Evolutionary conservation across 2,797 vertebrate species (phyloP).

Genomic region (Sebastes alutus): DNA sequence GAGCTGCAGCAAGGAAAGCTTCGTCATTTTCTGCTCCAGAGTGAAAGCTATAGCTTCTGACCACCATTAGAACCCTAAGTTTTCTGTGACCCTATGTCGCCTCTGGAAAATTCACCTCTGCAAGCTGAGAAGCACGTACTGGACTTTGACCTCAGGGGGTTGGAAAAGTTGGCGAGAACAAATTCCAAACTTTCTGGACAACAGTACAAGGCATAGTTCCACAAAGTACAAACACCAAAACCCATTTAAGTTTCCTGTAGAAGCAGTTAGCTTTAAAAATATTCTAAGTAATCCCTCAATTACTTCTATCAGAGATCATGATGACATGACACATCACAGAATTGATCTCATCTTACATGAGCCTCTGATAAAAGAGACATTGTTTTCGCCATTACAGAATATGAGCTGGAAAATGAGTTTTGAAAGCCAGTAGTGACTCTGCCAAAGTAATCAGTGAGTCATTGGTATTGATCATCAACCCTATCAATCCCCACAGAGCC

Average conservation of each 20-base stretch:
- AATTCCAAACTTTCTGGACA: constrained; percentile 50
- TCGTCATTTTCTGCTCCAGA: constrained; percentile 46
- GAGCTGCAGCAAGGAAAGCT: constrained; percentile 46
- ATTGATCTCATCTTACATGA: neutral
- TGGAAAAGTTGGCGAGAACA: constrained; percentile 53
- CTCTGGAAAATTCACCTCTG: constrained; percentile 55
- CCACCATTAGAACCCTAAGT: constrained; percentile 50
- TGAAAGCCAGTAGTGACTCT: constrained; percentile 19
- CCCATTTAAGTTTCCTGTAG: neutral
- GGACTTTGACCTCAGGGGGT: constrained; percentile 53
- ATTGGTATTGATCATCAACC: constrained; percentile 36
- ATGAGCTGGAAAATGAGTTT: constrained; percentile 26
- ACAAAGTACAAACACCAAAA: constrained; percentile 8
- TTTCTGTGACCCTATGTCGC: constrained; percentile 50
- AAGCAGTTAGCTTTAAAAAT: neutral
- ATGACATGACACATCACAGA: constrained; percentile 3
- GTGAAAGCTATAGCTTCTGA: constrained; percentile 43
- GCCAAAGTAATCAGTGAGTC: constrained; percentile 37
- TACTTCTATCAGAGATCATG: neutral
- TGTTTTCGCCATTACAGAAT: constrained; percentile 14
- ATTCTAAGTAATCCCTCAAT: neutral
- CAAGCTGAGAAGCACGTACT: constrained; percentile 42
- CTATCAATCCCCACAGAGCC: neutral
- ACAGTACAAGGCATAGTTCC: neutral
- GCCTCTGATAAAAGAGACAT: neutral